Base-by-base conservation (phyloP, 1,140 invertebrate genomes). In the Arion vulgaris region DNA sequence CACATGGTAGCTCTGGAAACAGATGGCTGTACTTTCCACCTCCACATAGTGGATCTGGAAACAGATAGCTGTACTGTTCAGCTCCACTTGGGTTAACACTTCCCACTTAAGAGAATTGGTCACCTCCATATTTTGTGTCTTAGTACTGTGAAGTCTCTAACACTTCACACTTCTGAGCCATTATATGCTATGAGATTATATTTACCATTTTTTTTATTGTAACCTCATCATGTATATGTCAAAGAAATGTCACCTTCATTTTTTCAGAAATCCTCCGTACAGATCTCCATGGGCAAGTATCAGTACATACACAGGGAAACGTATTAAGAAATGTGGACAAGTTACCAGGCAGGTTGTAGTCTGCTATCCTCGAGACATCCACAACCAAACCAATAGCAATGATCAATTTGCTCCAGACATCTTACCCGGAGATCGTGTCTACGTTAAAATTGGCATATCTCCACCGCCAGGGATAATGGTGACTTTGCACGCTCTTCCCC, bases 221-320 rank as follows among this genome's bases (percentile, higher is more conserved):
- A n/a, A n/a, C n/a, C n/a, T n/a, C n/a, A 45, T 45, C 15, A 45
- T 7, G 5, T 15, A 45, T 45, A 45, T 45, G 41, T 45, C 41
- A 45, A 5, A 45, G 41, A 5, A 45, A 7, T 7, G 5, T 45
- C 41, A 45, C 41, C 41, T 7, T 7, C 41, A 7, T 57, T 57
- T 19, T 57, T 57, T 71, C 87, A 92, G 91, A 36, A 89, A 86
- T 36, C 88, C 90, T 9, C 83, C 89, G 0, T 91, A 91, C 86
- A 91, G 91, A 79, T 86, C 89, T 72, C 90, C 91, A 5, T 92
- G 91, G 91, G 91, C 90, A 17, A 83, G 91, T 69, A 86, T 92
- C 36, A 91, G 87, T 81, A 89, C 87, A 15, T 92, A 92, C 86
- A 89, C 83, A 49, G 91, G 92, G 13, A 90, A 91, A 72, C 84